Evolutionary conservation across 2,888 invertebrate genomes (phyloP).

Genomic region (Actias luna): DNA sequence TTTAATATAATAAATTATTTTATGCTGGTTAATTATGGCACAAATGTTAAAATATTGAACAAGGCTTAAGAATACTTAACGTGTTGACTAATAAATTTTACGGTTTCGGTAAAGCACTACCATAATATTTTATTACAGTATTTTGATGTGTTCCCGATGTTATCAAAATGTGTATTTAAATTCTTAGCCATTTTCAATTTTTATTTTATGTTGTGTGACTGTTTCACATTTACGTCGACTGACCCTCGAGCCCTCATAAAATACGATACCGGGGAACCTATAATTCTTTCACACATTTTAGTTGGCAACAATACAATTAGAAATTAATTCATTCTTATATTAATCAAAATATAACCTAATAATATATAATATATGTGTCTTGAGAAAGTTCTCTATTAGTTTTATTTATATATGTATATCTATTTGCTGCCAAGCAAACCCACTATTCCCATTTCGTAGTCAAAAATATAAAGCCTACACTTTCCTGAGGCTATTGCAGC

Average conservation of each 20-base stretch:
- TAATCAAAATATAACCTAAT: too few species aligned
- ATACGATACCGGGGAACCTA: background rate
- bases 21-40: slow-evolving; percentile 40
- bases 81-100: background rate
- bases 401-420: too few species aligned
- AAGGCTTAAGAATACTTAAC: slow-evolving; percentile 21
- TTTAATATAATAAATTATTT: slow-evolving; percentile 34
- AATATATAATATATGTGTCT: too few species aligned
- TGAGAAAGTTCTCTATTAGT: too few species aligned
- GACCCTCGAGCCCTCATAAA: background rate
- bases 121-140: slow-evolving; percentile 21
- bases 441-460: too few species aligned
- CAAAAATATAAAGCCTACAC: too few species aligned
- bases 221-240: slow-evolving; percentile 3
- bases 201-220: background rate
- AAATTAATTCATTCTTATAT: too few species aligned
- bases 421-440: too few species aligned
- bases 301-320: background rate
- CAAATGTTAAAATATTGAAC: slow-evolving; percentile 37
- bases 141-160: slow-evolving; percentile 13
- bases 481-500: too few species aligned
- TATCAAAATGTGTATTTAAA: slow-evolving; percentile 11
- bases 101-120: slow-evolving; percentile 2
- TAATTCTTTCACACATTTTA: slow-evolving; percentile 7
- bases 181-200: background rate